These are phyloP conservation scores for Pogonophryne albipinna DNA, from an alignment of 2,797 vertebrate genomes.

Conservation along the genomic window DNA sequence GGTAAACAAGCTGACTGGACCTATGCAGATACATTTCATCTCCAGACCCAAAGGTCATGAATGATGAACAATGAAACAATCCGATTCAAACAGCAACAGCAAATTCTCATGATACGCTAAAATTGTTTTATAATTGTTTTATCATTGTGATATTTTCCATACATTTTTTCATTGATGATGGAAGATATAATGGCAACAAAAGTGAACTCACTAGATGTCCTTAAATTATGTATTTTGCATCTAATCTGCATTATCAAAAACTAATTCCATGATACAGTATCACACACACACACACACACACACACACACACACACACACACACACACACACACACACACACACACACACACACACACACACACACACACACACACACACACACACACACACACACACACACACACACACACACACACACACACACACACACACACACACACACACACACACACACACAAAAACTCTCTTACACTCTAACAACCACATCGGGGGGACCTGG, in stretches of 20 bases:
- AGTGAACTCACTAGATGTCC: neutral
- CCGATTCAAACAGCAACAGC: too few relatives aligned
- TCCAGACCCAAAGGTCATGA: too few relatives aligned
- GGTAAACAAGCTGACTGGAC: too few relatives aligned
- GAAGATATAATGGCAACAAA: neutral
- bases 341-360: too few relatives aligned
- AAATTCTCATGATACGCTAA: too few relatives aligned
- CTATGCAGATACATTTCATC: too few relatives aligned
- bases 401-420: neutral
- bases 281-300: too few relatives aligned
- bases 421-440: neutral
- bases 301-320: neutral
- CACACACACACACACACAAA: neutral
- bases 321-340: neutral
- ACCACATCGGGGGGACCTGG: slow-evolving; percentile 11
- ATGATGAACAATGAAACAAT: too few relatives aligned
- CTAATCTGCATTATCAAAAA: neutral
- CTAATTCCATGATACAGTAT: neutral
- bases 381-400: neutral
- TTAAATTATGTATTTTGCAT: neutral
- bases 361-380: neutral
- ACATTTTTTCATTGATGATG: too few relatives aligned
- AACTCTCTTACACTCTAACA: slow-evolving; percentile 16
- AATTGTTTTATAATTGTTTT: too few relatives aligned
- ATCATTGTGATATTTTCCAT: too few relatives aligned